These are phyloP conservation scores for Andrena chrysosceles DNA, from an alignment of 2,888 invertebrate species.

Conservation along the genomic window DNA sequence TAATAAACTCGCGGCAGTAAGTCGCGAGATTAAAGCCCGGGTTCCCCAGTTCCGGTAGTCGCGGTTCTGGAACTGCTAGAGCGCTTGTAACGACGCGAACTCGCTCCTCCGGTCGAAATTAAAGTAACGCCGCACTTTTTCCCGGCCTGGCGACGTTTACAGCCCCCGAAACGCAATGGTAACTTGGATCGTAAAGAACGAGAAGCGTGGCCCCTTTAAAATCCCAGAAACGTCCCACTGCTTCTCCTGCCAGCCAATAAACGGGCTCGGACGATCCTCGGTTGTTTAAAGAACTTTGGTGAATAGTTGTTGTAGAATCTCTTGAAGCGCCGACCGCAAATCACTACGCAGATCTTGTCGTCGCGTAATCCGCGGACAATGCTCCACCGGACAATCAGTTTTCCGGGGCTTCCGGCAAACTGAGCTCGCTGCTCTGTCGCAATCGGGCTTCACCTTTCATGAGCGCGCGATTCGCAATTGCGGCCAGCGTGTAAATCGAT, in stretches of 20 bases:
- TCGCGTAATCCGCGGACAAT: neutral
- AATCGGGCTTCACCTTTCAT: neutral
- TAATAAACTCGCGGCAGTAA: slow-evolving; percentile 63
- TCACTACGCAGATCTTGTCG: neutral
- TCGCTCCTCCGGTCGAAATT: slow-evolving; percentile 49
- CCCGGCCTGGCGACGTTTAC: slow-evolving; percentile 47
- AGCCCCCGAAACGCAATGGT: slow-evolving; percentile 27
- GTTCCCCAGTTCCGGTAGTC: slow-evolving; percentile 30
- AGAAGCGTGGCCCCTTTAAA: slow-evolving; percentile 30
- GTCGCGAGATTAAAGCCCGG: slow-evolving; percentile 62
- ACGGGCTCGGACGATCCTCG: neutral
- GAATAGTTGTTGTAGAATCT: neutral
- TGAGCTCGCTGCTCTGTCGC: neutral
- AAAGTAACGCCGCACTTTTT: slow-evolving; percentile 60
- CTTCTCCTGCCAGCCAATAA: neutral
- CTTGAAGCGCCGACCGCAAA: too few relatives aligned
- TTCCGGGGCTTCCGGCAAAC: neutral
- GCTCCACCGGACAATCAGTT: neutral
- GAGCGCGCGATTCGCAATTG: slow-evolving; percentile 30
- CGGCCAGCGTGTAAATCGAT: slow-evolving; percentile 49
- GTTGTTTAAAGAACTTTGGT: neutral
- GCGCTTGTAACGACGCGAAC: slow-evolving; percentile 32
- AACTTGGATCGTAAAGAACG: slow-evolving; percentile 55
- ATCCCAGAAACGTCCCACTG: slow-evolving; percentile 11
- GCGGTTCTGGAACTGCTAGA: slow-evolving; percentile 6